Base-by-base conservation (phyloP, 2,888 invertebrate genomes). In the Priocnemis perturbator region DNA sequence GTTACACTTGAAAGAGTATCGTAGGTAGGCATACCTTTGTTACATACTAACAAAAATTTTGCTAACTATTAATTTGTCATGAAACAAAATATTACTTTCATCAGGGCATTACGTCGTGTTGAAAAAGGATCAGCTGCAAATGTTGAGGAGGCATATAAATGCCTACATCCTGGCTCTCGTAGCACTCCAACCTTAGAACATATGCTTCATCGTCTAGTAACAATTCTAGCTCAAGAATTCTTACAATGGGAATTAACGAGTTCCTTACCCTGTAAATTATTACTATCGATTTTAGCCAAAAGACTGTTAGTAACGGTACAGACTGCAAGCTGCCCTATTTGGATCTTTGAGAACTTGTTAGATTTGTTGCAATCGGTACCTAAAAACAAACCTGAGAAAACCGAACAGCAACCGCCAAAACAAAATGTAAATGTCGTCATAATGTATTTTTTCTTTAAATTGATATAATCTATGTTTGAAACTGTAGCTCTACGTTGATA, bases 201-300 rank as follows among this genome's bases (percentile, higher is more conserved):
- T 77, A 93, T 92, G 71, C 89, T 92, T 1, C 91, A 92, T 78
- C 90, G 92, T 68, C 85, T 93, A 23, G 90, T 93, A n/a, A 89
- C 91, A 11, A 85, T 93, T 14, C 85, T 94, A 14, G 81, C 87
- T 15, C 91, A 92, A 77, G 93, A 93, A 80, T 90, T 93, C 37
- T 89, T 93, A 0, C 93, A 93, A 0, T 93, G 93, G 92, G 94
- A 94, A 81, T 82, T 94, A 3, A 92, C 92, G 90, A 93, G 93
- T 74, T 93, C 93, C 0, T 90, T 93, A 14, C 93, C 93, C 57
- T 93, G 93, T 0, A 92, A 92, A 84, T 85, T 93, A 37, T 86
- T 94, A 3, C 90, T 93, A 3, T 90, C 93, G 48, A 91, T 94
- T 71, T 78, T 94, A 59, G 90, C 93, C 0, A 92, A 92, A 81